Evolutionary conservation across 2,888 invertebrate genomes (phyloP), one percentile per base, ranked within the genome.

Genomic region (Xestia ashworthii): DNA sequence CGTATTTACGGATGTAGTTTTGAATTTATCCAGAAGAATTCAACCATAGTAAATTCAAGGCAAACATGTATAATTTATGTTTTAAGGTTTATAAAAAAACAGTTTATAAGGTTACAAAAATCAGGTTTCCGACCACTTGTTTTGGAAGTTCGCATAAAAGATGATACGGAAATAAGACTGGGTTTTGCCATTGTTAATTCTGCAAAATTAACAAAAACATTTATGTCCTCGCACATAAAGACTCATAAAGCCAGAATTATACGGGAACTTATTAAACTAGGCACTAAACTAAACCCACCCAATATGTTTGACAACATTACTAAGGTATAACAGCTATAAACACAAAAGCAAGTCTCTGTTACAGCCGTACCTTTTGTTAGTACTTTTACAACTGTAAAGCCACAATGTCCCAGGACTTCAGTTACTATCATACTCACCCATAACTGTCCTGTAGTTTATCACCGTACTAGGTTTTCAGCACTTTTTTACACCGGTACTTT

Each of bases 381-480:
- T 38, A 71, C 65, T 82, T 88, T 82, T 67, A 80, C 82, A 82
- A 71, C 68, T 53, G 74, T 70, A 67, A 69, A 12, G 38, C 41
- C 58, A 53, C 41, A 74, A 25, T 53, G 53, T 73, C 25, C 46
- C 46, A 16, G 22, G 25, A 58, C 19, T 76, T 58, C 50, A 38
- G 38, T 41, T 76, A 79, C 69, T 77, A 76, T 81, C 46, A 79
- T 82, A 76, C 80, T 88, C 76, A 74, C 71, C 72, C 65, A 70
- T 86, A 87, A 82, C 76, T 84, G 75, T 50, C 64, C 53, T 41
- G 58, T 76, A 82, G 50, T 87, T 87, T 87, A 87, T 84, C 78
- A 78, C 85, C 46, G 12, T 55, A 19, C 86, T 62, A 71, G 67
- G 71, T 64, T 71, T 83, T 79, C 75, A 83, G 75, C 48, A 68